Conservation (phyloP, 2,888 invertebrate species). For the Pollenia griseotomentosa region DNA sequence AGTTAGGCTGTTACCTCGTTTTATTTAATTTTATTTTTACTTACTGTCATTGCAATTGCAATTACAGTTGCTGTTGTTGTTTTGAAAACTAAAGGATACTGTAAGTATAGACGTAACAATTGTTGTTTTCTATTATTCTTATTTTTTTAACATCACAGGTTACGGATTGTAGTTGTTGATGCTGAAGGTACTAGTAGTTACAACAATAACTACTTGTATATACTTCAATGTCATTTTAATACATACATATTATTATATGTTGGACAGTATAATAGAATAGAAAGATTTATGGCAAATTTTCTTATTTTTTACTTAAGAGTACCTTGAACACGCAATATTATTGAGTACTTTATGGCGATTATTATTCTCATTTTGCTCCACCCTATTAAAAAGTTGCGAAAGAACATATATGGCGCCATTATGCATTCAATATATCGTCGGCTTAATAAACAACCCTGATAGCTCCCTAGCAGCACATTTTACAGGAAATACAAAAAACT, state of each 20-base stretch:
- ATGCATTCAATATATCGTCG: too few relatives aligned
- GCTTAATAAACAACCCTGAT: too few relatives aligned
- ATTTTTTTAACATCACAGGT: constrained; percentile 40
- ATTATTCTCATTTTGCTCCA: too few relatives aligned
- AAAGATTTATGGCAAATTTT: too few relatives aligned
- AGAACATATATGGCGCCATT: too few relatives aligned
- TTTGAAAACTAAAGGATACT: constrained; percentile 53
- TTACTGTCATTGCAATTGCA: constrained; percentile 46
- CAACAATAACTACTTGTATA: constrained; percentile 1
- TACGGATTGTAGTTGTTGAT: constrained; percentile 31
- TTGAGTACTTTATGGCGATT: too few relatives aligned
- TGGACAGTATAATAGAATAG: too few relatives aligned
- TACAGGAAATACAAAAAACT: too few relatives aligned
- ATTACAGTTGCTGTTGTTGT: constrained; percentile 29
- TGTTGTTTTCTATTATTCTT: constrained; percentile 51
- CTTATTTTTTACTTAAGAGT: too few relatives aligned
- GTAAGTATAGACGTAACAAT: constrained; percentile 59
- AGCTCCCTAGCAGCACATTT: too few relatives aligned
- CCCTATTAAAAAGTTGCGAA: too few relatives aligned
- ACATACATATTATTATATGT: background rate
- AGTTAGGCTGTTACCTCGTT: constrained; percentile 23
- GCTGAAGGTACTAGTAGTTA: constrained; percentile 1
- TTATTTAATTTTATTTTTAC: background rate
- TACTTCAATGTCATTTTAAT: constrained; percentile 53
- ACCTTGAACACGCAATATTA: too few relatives aligned